A percentile compares a stretch with the other conserved stretches of the same genome.
Conservation (phyloP, 2,888 invertebrate species). For the Cynaeus angustus region DNA sequence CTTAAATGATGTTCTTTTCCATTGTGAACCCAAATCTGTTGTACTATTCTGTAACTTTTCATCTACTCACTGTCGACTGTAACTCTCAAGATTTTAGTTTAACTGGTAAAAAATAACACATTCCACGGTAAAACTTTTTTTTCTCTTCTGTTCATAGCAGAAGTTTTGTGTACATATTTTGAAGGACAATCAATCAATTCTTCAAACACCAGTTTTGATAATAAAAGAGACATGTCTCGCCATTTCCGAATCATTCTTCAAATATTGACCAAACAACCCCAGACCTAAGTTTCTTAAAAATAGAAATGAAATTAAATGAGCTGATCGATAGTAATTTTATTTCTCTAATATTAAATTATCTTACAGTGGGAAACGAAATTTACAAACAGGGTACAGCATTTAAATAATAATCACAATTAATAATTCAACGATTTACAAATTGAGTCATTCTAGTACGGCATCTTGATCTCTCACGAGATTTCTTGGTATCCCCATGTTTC, state of each 20-base stretch:
- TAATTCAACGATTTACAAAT: constrained; percentile 47
- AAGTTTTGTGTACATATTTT: too few relatives aligned
- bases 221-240: too few relatives aligned
- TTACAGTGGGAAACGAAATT: constrained; percentile 47
- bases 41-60: background rate
- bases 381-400: constrained; percentile 53
- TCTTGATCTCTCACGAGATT: constrained; percentile 46
- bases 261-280: background rate
- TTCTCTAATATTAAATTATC: constrained; percentile 49
- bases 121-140: too few relatives aligned
- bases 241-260: too few relatives aligned
- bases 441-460: constrained; percentile 47
- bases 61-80: background rate
- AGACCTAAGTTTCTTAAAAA: too few relatives aligned
- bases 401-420: constrained; percentile 47
- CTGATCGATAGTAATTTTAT: constrained; percentile 50
- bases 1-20: background rate
- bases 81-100: background rate
- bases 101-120: background rate
- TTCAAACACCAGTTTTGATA: too few relatives aligned
- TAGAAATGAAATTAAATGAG: constrained; percentile 44
- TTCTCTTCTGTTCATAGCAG: too few relatives aligned
- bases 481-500: constrained; percentile 50
- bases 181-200: too few relatives aligned
- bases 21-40: background rate